Conservation (phyloP, 2,113 vertebrate genomes). For the Rhea pennata region DNA sequence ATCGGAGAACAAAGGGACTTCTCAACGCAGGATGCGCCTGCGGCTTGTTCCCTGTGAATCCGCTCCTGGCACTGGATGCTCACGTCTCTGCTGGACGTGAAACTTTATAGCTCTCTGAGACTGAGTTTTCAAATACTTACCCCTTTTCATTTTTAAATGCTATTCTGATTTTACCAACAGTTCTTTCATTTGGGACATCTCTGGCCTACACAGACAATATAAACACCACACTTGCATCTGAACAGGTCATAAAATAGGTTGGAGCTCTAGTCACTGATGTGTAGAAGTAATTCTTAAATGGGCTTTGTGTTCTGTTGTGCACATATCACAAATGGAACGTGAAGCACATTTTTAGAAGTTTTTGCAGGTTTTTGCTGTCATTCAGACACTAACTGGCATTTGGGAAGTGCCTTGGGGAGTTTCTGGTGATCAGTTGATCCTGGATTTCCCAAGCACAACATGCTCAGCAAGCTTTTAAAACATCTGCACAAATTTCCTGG, state of each 20-base stretch:
- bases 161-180: neutral
- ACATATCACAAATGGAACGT: neutral
- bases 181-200: neutral
- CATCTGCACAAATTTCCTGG: constrained; percentile 38
- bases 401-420: constrained; percentile 30
- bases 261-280: neutral
- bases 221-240: neutral
- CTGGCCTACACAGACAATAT: neutral
- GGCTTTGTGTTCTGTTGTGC: neutral
- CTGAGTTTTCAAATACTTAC: neutral
- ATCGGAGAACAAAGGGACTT: neutral
- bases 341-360: neutral
- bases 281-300: neutral
- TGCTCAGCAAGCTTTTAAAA: constrained; percentile 7
- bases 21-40: neutral
- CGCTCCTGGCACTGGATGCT: neutral
- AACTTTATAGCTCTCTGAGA: neutral
- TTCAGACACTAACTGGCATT: neutral
- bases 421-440: neutral
- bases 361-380: neutral
- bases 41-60: neutral
- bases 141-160: neutral
- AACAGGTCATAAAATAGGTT: neutral
- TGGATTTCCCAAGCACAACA: neutral
- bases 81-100: neutral